Evolutionary conservation across 1,140 invertebrate species (phyloP).

Genomic region (Drosophila trapezifrons): DNA sequence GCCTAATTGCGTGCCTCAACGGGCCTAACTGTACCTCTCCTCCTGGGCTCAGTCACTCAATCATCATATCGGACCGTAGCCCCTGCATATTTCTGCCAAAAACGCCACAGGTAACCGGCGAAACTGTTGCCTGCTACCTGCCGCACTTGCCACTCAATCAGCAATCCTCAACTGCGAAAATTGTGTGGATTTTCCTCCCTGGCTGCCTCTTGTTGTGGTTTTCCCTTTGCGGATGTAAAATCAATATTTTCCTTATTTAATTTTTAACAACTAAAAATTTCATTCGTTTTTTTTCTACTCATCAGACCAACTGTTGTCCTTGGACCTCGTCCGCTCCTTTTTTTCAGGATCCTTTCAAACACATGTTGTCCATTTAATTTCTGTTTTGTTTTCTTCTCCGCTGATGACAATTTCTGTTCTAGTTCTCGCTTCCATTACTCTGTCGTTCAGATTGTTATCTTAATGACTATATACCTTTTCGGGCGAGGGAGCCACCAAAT

Average conservation of each 20-base stretch:
- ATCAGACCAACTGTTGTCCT: conserved; percentile 45
- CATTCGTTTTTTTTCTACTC: conserved; percentile 16
- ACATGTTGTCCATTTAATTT: conserved; percentile 78
- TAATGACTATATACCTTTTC: conserved; percentile 79
- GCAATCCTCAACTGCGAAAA: conserved; percentile 52
- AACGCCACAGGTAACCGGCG: conserved; percentile 47
- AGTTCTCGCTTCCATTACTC: conserved; percentile 62
- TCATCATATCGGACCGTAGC: conserved; percentile 55
- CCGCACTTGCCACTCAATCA: conserved; percentile 66
- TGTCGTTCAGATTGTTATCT: conserved; percentile 78
- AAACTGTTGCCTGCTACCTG: conserved; percentile 31
- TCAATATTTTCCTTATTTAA: conserved; percentile 46
- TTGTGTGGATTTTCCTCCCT: conserved; percentile 37
- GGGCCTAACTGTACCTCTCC: conserved; percentile 40
- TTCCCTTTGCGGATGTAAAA: conserved; percentile 42
- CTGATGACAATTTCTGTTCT: conserved; percentile 75
- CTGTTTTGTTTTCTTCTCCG: conserved; percentile 42
- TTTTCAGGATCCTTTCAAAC: conserved; percentile 47
- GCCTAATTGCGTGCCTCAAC: conserved; percentile 57
- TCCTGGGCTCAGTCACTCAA: conserved; percentile 44
- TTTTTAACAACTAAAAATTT: conserved; percentile 14
- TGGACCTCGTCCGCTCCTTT: neutral
- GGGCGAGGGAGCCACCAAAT: conserved; percentile 22
- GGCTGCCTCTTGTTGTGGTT: conserved; percentile 26
- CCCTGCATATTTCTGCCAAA: conserved; percentile 51